phyloP scores from a whole-genome alignment of 2,113 vertebrate species.

The Strix aluco region DNA sequence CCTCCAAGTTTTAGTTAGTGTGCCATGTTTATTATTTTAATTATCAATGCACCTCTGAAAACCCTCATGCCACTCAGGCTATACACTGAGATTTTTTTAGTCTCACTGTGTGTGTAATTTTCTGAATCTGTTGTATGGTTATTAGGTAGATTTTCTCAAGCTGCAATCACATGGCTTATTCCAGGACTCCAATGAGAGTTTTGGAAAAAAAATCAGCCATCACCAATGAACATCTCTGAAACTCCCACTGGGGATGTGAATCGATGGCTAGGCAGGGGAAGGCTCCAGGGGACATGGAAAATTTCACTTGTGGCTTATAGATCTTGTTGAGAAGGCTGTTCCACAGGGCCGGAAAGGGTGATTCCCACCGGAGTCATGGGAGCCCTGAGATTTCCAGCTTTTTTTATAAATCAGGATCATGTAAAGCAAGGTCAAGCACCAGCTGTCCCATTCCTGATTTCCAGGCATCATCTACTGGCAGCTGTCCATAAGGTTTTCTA shows the following conservation, averaged over 20 bases:
- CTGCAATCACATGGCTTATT: neutral
- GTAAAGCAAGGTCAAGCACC: constrained; percentile 40
- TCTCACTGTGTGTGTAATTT: neutral
- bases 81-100: neutral
- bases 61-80: neutral
- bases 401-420: constrained; percentile 26
- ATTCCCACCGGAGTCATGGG: constrained; percentile 5
- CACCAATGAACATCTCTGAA: neutral
- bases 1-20: neutral
- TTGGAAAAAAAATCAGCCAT: neutral
- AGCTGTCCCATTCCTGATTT: constrained; percentile 53
- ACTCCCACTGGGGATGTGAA: neutral
- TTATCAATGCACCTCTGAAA: neutral
- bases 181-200: neutral
- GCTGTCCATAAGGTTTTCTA: constrained; percentile 45
- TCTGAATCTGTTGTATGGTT: neutral
- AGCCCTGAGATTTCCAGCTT: constrained; percentile 19
- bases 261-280: neutral
- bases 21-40: neutral
- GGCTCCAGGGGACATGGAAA: neutral
- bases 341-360: neutral
- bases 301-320: neutral
- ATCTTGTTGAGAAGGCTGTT: neutral
- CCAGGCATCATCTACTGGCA: constrained; percentile 43
- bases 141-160: neutral